A percentile compares a stretch with the other conserved stretches of the same genome.
Evolutionary conservation across 2,888 invertebrate species (phyloP).

Genomic region (Lasioglossum oenotherae): DNA sequence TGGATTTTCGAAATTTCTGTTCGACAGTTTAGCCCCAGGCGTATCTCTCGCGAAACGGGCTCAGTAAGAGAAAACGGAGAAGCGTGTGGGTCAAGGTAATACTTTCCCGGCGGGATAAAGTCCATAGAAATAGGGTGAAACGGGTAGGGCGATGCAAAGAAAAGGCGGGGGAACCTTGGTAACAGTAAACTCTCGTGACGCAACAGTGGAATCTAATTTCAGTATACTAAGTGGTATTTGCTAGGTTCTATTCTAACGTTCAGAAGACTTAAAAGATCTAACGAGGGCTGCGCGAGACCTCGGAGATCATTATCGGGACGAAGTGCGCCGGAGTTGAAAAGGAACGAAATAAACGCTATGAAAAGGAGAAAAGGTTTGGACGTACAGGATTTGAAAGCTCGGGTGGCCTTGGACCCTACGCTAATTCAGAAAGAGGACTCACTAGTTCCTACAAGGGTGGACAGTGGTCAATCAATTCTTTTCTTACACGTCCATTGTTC

Average conservation of each 20-base stretch:
- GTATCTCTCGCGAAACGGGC: slow-evolving; percentile 1
- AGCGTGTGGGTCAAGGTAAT: slow-evolving; percentile 45
- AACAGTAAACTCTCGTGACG: slow-evolving; percentile 50
- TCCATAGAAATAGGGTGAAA: slow-evolving; percentile 40
- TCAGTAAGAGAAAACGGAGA: background rate
- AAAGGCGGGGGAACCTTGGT: slow-evolving; percentile 34
- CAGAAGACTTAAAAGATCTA: slow-evolving; percentile 41
- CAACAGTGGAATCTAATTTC: slow-evolving; percentile 56
- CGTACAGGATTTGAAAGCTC: background rate
- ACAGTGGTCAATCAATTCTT: background rate
- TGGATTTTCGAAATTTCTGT: slow-evolving; percentile 31
- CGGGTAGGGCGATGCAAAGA: slow-evolving; percentile 26
- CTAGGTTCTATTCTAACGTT: slow-evolving; percentile 29
- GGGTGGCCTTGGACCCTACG: background rate
- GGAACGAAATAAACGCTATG: slow-evolving; percentile 7
- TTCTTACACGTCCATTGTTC: background rate
- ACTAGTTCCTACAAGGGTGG: background rate
- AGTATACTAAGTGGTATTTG: slow-evolving; percentile 50
- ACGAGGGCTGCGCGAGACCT: background rate
- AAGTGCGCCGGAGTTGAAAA: background rate
- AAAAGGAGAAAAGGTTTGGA: background rate
- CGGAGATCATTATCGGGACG: slow-evolving; percentile 32
- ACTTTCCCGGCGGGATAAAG: slow-evolving; percentile 32
- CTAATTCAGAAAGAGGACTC: background rate
- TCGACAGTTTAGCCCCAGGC: slow-evolving; percentile 31